phyloP scores from a whole-genome alignment of 2,888 invertebrate genomes.

The Oligia fasciuncula region DNA sequence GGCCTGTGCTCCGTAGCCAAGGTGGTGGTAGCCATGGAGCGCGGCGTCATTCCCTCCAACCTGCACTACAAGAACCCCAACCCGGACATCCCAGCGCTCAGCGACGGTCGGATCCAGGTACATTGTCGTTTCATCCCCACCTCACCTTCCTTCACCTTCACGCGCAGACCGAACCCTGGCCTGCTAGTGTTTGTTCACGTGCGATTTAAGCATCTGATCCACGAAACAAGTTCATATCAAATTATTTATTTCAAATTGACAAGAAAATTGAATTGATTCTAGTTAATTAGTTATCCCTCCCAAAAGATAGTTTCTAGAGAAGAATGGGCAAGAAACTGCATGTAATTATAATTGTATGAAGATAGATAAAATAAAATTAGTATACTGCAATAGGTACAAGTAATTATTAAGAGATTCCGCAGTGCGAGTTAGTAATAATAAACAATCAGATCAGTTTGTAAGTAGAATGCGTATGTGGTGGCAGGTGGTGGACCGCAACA shows the following conservation, averaged over 20 bases:
- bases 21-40: constrained; percentile 97
- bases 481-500: constrained; percentile 95
- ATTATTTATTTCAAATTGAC: not conserved
- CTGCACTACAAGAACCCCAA: constrained; percentile 97
- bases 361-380: not conserved
- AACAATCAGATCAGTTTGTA: not conserved
- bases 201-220: not conserved
- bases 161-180: not conserved
- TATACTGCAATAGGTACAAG: not conserved
- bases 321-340: not conserved
- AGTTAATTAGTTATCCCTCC: not conserved
- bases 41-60: constrained; percentile 96
- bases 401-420: not conserved
- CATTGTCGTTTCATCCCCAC: not conserved
- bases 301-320: not conserved
- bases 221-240: not conserved
- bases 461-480: not conserved
- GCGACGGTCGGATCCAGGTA: constrained; percentile 96
- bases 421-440: not conserved
- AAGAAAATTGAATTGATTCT: not conserved
- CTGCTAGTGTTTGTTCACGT: not conserved
- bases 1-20: constrained; percentile 98
- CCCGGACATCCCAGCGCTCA: constrained; percentile 96
- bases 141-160: not conserved
- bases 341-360: not conserved